Evolutionary conservation across 2,888 invertebrate species (phyloP), one percentile per base, ranked within the genome.

Genomic region (Leptopterna dolabrata): DNA sequence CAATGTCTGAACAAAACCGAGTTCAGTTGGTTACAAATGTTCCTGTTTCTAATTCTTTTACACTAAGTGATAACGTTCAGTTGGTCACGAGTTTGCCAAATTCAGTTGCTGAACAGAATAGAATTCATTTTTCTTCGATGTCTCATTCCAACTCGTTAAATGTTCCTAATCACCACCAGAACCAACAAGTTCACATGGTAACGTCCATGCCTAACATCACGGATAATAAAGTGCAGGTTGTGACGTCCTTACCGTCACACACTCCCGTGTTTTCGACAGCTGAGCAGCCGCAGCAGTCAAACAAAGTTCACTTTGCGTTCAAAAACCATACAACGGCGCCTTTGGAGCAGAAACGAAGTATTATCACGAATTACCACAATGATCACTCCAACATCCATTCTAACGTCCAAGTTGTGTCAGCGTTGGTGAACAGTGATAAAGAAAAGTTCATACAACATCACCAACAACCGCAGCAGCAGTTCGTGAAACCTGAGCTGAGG

Each of bases 171-270:
- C n/a, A n/a, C 36, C 83, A 71, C 43, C 71, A 85, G 29, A 86
- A 76, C 36, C 89, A 89, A 29, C 89, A 88, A 81, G 87, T 89
- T 76, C 90, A 89, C 13, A 89, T 90, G 43, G 89, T 90, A 43
- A 89, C 89, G 19, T 89, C 88, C 45, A 87, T 89, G 78, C 87
- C 89, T 0, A 89, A 88, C 73, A 87, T 88, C 70, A 24, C 55
- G 14, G 85, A 85, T 45, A 85, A 47, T 29, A 85, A 85, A 76
- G 85, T 85, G 13, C 85, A 85, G 27, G 88, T 88, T 71, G 88
- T 88, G 36, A 88, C 88, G 16, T 87, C 84, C 24, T 45, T 85
- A 47, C 85, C 85, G 16, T 85, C 85, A 1, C 63, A 30, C 19
- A 36, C 83, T n/a, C 83, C 83, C 11, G 47, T 85, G 19, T 71